Base-by-base conservation (phyloP, 2,113 vertebrate genomes). In the Chaetodon auriga region DNA sequence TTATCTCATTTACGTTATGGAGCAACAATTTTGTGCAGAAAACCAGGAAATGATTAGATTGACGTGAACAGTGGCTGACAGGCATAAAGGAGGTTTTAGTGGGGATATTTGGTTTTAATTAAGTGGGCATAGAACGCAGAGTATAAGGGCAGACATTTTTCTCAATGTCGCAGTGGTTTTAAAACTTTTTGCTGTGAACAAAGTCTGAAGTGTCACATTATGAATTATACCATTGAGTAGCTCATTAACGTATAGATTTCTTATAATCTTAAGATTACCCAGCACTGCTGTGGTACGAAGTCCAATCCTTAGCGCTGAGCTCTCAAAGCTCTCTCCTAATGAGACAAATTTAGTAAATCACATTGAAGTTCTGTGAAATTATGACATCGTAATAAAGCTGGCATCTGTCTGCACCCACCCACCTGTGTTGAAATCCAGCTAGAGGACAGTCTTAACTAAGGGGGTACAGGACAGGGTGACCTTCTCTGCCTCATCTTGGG, bases 291-390 rank as follows among this genome's bases (percentile, higher is more conserved):
- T 35, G 43, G n/a, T 55, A 43, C 54, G 70, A 46, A 81, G 53
- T 86, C 60, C 54, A 83, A 36, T 78, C 58, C 63, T 69, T 15
- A 25, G 5, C 46, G 16, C 15, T 73, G 25, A 77, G 53, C 38
- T 35, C 65, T 72, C 23, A 68, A 23, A 35, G 45, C 16, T 64
- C 14, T 68, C 36, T 45, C 43, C 35, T 43, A 68, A 12, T 38
- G 16, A 45, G 18, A 65, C 38, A 45, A 48, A 83, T 55, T 10
- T 46, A 53, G 41, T 53, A 46, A 78, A 81, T 35, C 58, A 66
- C 11, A 41, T 10, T 62, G 13, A 55, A 77, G 69, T 23, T 65
- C 36, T 25, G 19, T 62, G 13, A 55, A 77, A 74, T 23, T 65
- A 45, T 25, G 19, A 30, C 0, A 0, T 36, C 13, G 53, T 38